Evolutionary conservation across 2,113 vertebrate genomes (phyloP), one percentile per base, ranked within the genome.

Genomic region (Prionailurus bengalensis): DNA sequence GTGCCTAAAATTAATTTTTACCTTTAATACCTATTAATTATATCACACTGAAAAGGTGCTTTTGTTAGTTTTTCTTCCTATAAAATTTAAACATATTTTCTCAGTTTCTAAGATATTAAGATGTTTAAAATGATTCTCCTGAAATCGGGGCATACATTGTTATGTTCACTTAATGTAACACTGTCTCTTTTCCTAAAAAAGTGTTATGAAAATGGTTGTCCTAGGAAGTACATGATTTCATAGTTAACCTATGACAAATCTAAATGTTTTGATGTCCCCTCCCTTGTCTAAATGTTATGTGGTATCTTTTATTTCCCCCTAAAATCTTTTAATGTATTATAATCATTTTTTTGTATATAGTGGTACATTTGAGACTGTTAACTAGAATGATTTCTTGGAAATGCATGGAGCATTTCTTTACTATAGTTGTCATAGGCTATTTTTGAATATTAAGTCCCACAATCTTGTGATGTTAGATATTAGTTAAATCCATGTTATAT

Each of bases 401-500:
- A 94, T 71, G 82, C 14, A 25, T 71, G 76, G 31, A 27, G 4
- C 51, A 78, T 95, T 97, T 58, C 29, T 36, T 89, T 80, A 73
- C 16, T 74, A 0, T 73, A 63, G 36, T 63, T 87, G 25, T 84
- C 36, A 45, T 80, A 39, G 39, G 19, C 63, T 80, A 19, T 33
- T 96, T 97, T 89, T 82, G 36, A 66, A 78, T 66, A n/a, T 93
- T 61, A 85, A 74, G n/a, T 79, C 9, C 65, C 3, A 51, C 13
- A 94, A 4, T 95, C 1, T 48, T 21, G 6, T 91, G 13, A 74
- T 89, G 14, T 53, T 93, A 91, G 63, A 66, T 87, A 42, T 89
- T 68, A 90, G 25, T 90, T 79, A 95, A 63, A 55, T 97, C 48
- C 92, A 4, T 76, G 23, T 92, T 71, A 84, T 94, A 83, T 71